Evolutionary conservation across 2,888 invertebrate species (phyloP), one percentile per base, ranked within the genome.

Genomic region (Hylaea fasciaria): DNA sequence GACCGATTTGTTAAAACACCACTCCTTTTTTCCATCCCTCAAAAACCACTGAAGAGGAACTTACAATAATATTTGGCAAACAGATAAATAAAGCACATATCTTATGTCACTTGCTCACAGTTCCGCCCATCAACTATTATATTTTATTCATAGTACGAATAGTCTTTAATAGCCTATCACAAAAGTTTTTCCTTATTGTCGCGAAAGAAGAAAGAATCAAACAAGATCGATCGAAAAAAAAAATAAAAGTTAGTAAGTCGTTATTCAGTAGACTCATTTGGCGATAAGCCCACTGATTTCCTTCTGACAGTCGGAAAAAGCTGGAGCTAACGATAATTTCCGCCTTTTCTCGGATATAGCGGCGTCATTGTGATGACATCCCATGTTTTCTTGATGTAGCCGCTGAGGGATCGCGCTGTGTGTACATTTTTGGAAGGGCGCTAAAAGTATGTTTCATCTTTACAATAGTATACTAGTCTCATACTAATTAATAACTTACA

Each of bases 211-310:
- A 55, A 44, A 49, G 63, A 69, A 66, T 65, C 63, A 66, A 62
- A 64, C 64, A 63, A 57, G 56, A 57, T 66, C 64, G 62, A 59
- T 62, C 61, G 45, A 40, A 54, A 40, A 62, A 51, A 62, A 64
- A 58, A 64, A 66, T 66, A 61, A 59, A 63, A 66, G 62, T 64
- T 66, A 64, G 43, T 29, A 53, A 60, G 57, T 60, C 59, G 62
- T 68, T 62, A 64, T 53, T 61, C 60, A 63, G 61, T 44, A 59
- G 54, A 59, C 61, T 66, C 61, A 69, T 65, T 66, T 66, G 62
- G 65, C 64, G 64, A 68, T 66, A 68, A 66, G 66, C 68, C 52
- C 65, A 62, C 59, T 63, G 64, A 66, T 62, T 66, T 32, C 17
- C 44, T 22, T 56, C 55, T 46, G 41, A 55, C 60, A 47, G 35